These are phyloP conservation scores for Ceratina calcarata DNA, from an alignment of 1,140 invertebrate genomes.

Conservation along the genomic window DNA sequence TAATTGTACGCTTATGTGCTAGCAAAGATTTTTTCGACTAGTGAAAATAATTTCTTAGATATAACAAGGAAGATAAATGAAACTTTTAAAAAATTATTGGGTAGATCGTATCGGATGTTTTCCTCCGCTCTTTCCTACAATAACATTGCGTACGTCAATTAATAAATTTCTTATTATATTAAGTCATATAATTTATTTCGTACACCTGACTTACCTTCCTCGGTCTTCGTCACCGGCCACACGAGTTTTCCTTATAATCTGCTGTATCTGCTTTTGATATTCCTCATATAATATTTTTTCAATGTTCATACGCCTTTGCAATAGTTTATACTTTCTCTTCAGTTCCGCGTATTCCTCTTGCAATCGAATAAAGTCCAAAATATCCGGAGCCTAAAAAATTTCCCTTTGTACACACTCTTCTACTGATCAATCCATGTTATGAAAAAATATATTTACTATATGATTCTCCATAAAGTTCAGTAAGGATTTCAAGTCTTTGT, in stretches of 20 bases:
- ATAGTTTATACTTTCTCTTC: slow-evolving; percentile 77
- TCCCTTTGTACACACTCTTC: too few relatives aligned
- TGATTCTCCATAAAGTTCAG: slow-evolving; percentile 73
- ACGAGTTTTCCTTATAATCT: background rate
- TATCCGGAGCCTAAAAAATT: slow-evolving; percentile 77
- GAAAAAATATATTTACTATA: slow-evolving; percentile 53
- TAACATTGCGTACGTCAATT: too few relatives aligned
- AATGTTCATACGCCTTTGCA: slow-evolving; percentile 79
- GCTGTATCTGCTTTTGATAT: background rate
- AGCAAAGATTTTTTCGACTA: background rate
- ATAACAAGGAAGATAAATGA: background rate
- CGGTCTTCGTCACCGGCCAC: background rate
- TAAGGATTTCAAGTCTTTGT: slow-evolving; percentile 71
- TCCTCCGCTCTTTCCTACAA: background rate
- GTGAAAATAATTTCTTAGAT: slow-evolving; percentile 1
- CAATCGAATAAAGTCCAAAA: slow-evolving; percentile 81
- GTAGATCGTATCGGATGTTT: background rate
- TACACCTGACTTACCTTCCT: background rate
- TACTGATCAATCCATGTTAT: background rate
- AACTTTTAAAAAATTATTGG: background rate
- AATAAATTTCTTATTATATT: background rate
- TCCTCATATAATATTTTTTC: slow-evolving; percentile 57
- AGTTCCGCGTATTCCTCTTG: slow-evolving; percentile 79
- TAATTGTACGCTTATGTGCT: slow-evolving; percentile 51
- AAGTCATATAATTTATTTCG: background rate